phyloP scores from a whole-genome alignment of 1,140 invertebrate genomes.

The Heliconius nattereri region DNA sequence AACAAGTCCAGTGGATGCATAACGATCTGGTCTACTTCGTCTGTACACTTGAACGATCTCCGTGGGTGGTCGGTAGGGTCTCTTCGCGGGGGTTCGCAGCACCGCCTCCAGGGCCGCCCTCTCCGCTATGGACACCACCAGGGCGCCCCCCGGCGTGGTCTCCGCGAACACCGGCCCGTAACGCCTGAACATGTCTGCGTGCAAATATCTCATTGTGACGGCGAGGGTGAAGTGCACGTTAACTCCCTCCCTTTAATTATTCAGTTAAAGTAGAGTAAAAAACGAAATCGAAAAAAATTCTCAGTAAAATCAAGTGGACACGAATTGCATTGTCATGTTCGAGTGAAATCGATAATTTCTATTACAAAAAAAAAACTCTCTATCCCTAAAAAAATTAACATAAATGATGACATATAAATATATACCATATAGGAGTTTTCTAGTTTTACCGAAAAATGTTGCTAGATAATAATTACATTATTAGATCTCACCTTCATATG shows the following conservation, averaged over 20 bases:
- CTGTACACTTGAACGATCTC: constrained; percentile 91
- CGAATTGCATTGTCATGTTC: background rate
- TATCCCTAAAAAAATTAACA: too few relatives aligned
- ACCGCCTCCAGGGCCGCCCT: constrained; percentile 90
- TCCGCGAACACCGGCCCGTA: constrained; percentile 91
- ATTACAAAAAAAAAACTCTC: background rate
- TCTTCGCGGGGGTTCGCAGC: constrained; percentile 85
- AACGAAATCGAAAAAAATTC: too few relatives aligned
- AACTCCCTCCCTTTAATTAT: constrained; percentile 19
- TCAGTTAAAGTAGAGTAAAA: background rate
- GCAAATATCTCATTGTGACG: constrained; percentile 73
- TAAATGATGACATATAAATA: too few relatives aligned
- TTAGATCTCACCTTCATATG: constrained; percentile 85
- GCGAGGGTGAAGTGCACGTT: constrained; percentile 43
- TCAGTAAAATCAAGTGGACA: background rate
- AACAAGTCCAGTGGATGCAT: constrained; percentile 89
- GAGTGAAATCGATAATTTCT: background rate
- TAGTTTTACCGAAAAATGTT: too few relatives aligned
- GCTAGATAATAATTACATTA: background rate
- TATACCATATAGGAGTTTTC: too few relatives aligned
- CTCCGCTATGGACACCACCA: constrained; percentile 89
- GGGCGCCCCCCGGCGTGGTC: constrained; percentile 87
- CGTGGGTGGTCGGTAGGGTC: constrained; percentile 90
- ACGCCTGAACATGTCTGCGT: constrained; percentile 84
- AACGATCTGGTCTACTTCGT: constrained; percentile 87